phyloP scores from a whole-genome alignment of 2,113 vertebrate genomes.

The Pionites leucogaster region DNA sequence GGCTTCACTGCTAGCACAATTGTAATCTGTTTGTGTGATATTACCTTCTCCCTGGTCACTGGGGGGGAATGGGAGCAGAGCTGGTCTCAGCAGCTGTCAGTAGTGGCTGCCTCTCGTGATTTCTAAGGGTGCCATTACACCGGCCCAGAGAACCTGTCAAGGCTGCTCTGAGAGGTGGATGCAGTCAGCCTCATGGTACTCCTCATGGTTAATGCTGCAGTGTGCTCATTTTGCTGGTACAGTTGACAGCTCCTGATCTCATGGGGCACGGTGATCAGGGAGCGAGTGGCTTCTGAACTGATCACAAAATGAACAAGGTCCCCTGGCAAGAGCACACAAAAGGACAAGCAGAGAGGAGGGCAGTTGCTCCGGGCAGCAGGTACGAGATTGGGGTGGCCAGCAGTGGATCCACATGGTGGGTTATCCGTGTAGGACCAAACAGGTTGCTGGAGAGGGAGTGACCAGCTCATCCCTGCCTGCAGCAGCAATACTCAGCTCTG shows the following conservation, averaged over 20 bases:
- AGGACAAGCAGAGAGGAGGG: neutral
- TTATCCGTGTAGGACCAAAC: neutral
- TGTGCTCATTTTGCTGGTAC: fast-evolving
- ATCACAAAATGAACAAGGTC: neutral
- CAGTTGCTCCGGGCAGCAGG: neutral
- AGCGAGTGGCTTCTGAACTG: neutral
- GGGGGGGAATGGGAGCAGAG: slow-evolving; percentile 29
- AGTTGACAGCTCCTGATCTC: neutral
- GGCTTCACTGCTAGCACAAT: slow-evolving; percentile 82
- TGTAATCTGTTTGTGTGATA: slow-evolving; percentile 65
- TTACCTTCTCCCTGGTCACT: slow-evolving; percentile 18
- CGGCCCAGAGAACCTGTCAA: neutral
- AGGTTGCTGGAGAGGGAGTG: neutral
- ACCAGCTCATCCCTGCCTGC: neutral
- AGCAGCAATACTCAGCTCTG: neutral
- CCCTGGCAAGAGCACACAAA: neutral
- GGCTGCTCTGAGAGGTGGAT: neutral
- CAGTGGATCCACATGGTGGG: neutral
- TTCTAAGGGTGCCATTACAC: neutral
- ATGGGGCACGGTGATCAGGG: neutral
- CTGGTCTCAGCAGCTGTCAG: slow-evolving; percentile 31
- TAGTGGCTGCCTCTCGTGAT: neutral
- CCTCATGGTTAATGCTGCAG: neutral
- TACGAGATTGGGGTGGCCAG: neutral
- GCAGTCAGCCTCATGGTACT: neutral